Evolutionary conservation across 2,888 invertebrate species (phyloP).

Genomic region (Apamea sordens): DNA sequence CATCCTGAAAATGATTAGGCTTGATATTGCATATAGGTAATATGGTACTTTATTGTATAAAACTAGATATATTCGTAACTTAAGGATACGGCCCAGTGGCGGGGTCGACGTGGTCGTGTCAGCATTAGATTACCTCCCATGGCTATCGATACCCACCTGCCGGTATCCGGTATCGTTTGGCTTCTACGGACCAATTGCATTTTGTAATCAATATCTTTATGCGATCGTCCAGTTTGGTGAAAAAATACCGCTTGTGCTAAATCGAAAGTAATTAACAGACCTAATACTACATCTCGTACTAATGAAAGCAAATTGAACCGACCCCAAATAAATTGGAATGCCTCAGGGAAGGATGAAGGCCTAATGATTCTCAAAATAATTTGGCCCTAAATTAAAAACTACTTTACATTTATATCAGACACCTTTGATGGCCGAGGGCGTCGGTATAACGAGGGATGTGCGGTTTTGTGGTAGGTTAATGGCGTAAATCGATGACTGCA

Average conservation of each 20-base stretch:
- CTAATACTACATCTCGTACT: constrained; percentile 24
- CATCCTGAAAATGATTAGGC: constrained; percentile 23
- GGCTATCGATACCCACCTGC: constrained; percentile 82
- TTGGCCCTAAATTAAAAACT: constrained; percentile 18
- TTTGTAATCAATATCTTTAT: constrained; percentile 58
- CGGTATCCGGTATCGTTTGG: constrained; percentile 77
- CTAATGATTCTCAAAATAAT: constrained; percentile 26
- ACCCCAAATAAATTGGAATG: constrained; percentile 38
- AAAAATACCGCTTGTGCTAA: constrained; percentile 5
- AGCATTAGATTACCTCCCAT: constrained; percentile 83
- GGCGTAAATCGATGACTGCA: constrained; percentile 43
- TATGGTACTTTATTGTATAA: background rate
- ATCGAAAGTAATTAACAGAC: constrained; percentile 1
- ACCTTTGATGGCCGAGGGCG: constrained; percentile 6
- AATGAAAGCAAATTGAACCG: constrained; percentile 23
- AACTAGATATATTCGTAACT: constrained; percentile 39
- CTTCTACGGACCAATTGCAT: constrained; percentile 63
- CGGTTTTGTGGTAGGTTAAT: background rate
- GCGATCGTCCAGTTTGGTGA: constrained; percentile 2
- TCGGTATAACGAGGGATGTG: background rate
- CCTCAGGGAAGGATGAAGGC: background rate
- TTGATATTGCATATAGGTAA: constrained; percentile 19
- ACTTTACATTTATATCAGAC: background rate
- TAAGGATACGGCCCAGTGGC: constrained; percentile 77
- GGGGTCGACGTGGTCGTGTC: constrained; percentile 72